Conservation (phyloP, 1,140 invertebrate species). For the Whitmania pigra region DNA sequence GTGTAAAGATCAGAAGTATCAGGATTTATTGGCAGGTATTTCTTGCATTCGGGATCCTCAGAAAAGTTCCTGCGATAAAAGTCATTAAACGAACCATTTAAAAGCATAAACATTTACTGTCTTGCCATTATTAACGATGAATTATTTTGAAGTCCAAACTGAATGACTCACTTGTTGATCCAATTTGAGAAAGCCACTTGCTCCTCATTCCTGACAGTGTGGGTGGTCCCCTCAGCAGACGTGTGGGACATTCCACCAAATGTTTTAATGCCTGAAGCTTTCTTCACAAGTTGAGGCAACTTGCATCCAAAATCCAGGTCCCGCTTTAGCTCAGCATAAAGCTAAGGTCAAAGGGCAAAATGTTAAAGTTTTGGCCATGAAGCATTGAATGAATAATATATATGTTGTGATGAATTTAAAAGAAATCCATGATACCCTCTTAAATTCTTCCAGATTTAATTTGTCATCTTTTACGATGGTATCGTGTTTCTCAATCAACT, state of each 20-base stretch:
- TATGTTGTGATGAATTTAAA: background rate
- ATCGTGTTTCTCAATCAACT: slow-evolving; percentile 15
- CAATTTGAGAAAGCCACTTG: slow-evolving; percentile 93
- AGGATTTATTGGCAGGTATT: slow-evolving; percentile 75
- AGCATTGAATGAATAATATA: background rate
- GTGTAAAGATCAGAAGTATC: slow-evolving; percentile 80
- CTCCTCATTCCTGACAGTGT: slow-evolving; percentile 64
- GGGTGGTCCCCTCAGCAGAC: slow-evolving; percentile 76
- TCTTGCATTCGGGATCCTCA: slow-evolving; percentile 73
- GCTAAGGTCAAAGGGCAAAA: slow-evolving; percentile 41
- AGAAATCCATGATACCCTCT: background rate
- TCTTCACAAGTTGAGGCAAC: slow-evolving; percentile 81
- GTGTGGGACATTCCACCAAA: slow-evolving; percentile 85
- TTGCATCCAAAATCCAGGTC: slow-evolving; percentile 69
- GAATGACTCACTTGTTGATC: slow-evolving; percentile 64
- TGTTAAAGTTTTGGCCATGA: too few species aligned
- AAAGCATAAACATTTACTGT: background rate
- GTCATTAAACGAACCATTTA: background rate
- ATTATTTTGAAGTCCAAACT: too few species aligned
- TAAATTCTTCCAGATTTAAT: slow-evolving; percentile 16
- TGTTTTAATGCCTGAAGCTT: slow-evolving; percentile 82
- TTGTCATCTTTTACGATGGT: slow-evolving; percentile 15
- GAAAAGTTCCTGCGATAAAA: slow-evolving; percentile 55
- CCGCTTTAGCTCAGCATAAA: slow-evolving; percentile 74
- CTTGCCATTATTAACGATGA: too few species aligned